Percentiles rank a stretch among this genome's conserved stretches.
Conservation (phyloP, 2,797 vertebrate genomes). For the Gobionotothen gibberifrons region DNA sequence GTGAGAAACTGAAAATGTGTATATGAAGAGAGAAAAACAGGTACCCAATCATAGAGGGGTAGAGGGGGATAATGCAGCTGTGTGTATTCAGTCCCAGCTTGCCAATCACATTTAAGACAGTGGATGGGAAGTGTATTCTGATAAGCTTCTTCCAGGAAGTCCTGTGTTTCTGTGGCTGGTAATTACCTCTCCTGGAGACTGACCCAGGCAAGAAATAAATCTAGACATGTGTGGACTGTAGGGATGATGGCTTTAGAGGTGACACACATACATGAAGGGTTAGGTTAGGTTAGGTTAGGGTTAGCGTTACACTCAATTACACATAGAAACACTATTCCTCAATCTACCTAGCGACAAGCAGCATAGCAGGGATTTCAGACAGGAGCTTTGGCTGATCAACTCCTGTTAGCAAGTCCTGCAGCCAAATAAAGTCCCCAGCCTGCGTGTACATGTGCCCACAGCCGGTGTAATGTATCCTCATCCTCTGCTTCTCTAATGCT, state of each 20-base stretch:
- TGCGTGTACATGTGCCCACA: conserved; percentile 9
- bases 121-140: conserved; percentile 56
- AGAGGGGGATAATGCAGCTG: conserved; percentile 26
- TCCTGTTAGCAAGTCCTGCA: conserved; percentile 46
- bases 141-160: conserved; percentile 72
- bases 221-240: conserved; percentile 60
- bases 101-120: conserved; percentile 59
- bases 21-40: conserved; percentile 11
- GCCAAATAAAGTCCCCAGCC: conserved; percentile 46
- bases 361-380: conserved; percentile 53
- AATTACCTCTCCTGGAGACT: conserved; percentile 75
- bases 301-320: conserved; percentile 3
- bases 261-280: conserved; percentile 12
- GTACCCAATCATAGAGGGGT: not conserved
- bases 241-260: conserved; percentile 60
- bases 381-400: conserved; percentile 51
- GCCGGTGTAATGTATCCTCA: conserved; percentile 46
- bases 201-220: conserved; percentile 65
- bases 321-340: conserved; percentile 28
- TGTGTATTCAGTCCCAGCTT: conserved; percentile 48
- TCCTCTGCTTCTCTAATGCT: conserved; percentile 43
- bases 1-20: conserved; percentile 1
- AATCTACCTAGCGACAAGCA: conserved; percentile 20
- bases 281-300: too few relatives aligned
- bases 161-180: conserved; percentile 65